Conservation (phyloP, 2,888 invertebrate species). For the Eretmocerus hayati region DNA sequence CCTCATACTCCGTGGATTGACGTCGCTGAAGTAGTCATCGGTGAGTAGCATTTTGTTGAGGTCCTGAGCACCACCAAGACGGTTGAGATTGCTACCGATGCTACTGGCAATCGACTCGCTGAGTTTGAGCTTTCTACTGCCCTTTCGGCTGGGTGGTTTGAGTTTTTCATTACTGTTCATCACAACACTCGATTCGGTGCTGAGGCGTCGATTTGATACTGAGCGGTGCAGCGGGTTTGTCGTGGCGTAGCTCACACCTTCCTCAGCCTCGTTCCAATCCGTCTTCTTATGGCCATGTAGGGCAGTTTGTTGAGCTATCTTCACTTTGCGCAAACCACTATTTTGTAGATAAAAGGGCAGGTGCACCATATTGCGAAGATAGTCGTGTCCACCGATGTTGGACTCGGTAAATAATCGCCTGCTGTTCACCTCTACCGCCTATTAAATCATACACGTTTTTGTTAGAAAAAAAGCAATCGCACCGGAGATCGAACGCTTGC, state of each 20-base stretch:
- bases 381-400: conserved; percentile 91
- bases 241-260: conserved; percentile 45
- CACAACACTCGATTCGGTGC: conserved; percentile 69
- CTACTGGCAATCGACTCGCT: conserved; percentile 89
- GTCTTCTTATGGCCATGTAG: conserved; percentile 40
- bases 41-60: conserved; percentile 82
- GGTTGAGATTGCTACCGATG: conserved; percentile 79
- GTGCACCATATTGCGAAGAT: conserved; percentile 91
- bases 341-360: conserved; percentile 97
- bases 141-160: conserved; percentile 52
- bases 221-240: conserved; percentile 50
- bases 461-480: no score
- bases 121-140: conserved; percentile 68
- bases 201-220: conserved; percentile 67
- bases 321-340: conserved; percentile 84
- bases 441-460: conserved; percentile 16
- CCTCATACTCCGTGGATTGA: conserved; percentile 95
- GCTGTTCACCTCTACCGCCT: conserved; percentile 87
- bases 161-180: conserved; percentile 80
- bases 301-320: conserved; percentile 77
- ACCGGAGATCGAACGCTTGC: no score
- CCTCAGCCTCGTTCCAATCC: conserved; percentile 53
- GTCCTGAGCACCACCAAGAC: conserved; percentile 67
- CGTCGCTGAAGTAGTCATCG: conserved; percentile 98
- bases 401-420: conserved; percentile 82